Evolutionary conservation across 2,888 invertebrate species (phyloP), one percentile per base, ranked within the genome.

Genomic region (Parasteatoda lunata): DNA sequence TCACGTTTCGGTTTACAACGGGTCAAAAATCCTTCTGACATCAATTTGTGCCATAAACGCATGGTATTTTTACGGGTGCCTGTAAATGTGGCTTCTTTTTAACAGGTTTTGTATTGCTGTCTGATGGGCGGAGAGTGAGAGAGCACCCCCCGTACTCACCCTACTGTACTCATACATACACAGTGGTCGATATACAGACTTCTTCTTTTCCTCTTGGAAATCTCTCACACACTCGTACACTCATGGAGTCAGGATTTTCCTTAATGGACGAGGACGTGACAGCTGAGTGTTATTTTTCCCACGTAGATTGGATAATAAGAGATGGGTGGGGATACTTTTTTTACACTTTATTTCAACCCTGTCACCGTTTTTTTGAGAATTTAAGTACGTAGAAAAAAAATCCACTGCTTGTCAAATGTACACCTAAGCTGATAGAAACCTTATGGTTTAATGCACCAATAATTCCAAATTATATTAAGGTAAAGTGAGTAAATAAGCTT

Each of bases 181-280:
- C 72, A n/a, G 52, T 54, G 80, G 80, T 80, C 80, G 80, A 80
- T 80, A 80, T 72, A 72, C 54, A 64, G 52, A 49, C 3, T 68
- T 68, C 51, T 51, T 51, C 72, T 48, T 59, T 59, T 30, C 30
- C 69, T 69, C 69, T 69, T 73, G 64, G 13, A 70, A 48, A 66
- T 7, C 52, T 13, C 77, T 45, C 8, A 51, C 70, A 54, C 15
- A 9, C 70, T n/a, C 59, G 65, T 15, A 83, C 77, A 77, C 77
- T 72, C 65, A 30, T 30, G 30, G 30, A 30, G 30, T 30, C 30
- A 30, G 83, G 70, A 70, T 83, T 77, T 77, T 59, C 77, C 65
- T 82, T 83, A 83, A 83, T 83, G 83, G 83, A 83, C 77, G 77
- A 13, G 64, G 83, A 83, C 76, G 83, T 83, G 83, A 83, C 83